A percentile compares a stretch with the other conserved stretches of the same genome.
Evolutionary conservation across 2,888 invertebrate species (phyloP).

Genomic region (Tipula vernalis): DNA sequence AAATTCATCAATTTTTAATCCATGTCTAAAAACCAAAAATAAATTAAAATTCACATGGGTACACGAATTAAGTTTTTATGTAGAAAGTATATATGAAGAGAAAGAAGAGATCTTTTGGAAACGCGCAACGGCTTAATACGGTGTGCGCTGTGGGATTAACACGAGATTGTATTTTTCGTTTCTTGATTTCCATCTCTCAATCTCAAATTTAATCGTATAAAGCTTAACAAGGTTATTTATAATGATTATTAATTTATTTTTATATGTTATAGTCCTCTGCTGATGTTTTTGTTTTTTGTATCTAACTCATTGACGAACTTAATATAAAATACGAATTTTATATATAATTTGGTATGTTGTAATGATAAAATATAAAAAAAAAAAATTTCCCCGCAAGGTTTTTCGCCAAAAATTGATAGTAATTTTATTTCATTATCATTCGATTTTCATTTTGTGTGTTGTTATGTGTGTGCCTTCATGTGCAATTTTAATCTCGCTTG

Average conservation of each 20-base stretch:
- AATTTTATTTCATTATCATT: slow-evolving; percentile 4
- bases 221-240: not conserved
- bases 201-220: not conserved
- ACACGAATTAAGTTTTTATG: not conserved
- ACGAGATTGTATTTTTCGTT: not conserved
- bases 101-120: not conserved
- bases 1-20: not conserved
- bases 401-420: not conserved
- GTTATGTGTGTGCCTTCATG: not conserved
- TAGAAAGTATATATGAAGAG: not conserved
- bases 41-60: not conserved
- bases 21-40: not conserved
- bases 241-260: not conserved
- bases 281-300: not conserved
- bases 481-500: not conserved
- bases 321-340: not conserved
- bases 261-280: not conserved
- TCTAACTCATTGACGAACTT: not conserved
- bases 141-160: not conserved
- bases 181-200: not conserved
- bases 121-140: not conserved
- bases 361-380: not conserved
- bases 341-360: not conserved
- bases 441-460: not conserved
- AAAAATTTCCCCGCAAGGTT: not conserved